Conservation (phyloP, 2,888 invertebrate genomes). For the Allygus modestus region DNA sequence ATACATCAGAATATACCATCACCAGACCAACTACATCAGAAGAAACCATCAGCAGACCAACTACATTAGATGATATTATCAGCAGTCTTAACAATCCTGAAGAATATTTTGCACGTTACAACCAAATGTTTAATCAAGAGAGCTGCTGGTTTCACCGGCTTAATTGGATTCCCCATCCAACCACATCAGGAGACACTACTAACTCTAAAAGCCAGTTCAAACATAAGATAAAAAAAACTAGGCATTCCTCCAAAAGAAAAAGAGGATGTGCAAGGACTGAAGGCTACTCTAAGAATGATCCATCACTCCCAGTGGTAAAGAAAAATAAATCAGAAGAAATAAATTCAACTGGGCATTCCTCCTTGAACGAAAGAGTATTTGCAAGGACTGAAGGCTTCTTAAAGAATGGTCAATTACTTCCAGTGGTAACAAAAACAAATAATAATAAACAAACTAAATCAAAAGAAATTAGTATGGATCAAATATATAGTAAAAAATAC, state of each 20-base stretch:
- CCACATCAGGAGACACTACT: constrained; percentile 72
- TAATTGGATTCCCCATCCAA: constrained; percentile 97
- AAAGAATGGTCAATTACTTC: constrained; percentile 88
- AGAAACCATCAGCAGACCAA: not conserved
- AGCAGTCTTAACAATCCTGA: not conserved
- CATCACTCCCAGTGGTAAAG: too few relatives aligned
- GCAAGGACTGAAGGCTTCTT: constrained; percentile 97
- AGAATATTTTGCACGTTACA: not conserved
- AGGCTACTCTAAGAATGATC: too few relatives aligned
- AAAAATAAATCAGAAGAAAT: not conserved
- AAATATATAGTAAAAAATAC: not conserved
- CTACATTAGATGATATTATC: not conserved
- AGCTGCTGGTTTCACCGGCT: constrained; percentile 96
- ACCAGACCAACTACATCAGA: not conserved
- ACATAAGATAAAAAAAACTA: too few relatives aligned
- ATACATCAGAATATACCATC: not conserved
- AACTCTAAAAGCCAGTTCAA: too few relatives aligned
- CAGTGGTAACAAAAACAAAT: not conserved
- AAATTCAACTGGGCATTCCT: constrained; percentile 78
- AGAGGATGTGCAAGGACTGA: too few relatives aligned
- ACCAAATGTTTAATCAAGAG: constrained; percentile 73
- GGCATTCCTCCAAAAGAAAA: too few relatives aligned
- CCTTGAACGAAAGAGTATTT: constrained; percentile 80
- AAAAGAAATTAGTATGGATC: not conserved
- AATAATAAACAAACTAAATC: not conserved